Percentiles rank a stretch among this genome's conserved stretches.
Evolutionary conservation across 2,113 vertebrate genomes (phyloP).

Genomic region (Xyliphius kryptos): DNA sequence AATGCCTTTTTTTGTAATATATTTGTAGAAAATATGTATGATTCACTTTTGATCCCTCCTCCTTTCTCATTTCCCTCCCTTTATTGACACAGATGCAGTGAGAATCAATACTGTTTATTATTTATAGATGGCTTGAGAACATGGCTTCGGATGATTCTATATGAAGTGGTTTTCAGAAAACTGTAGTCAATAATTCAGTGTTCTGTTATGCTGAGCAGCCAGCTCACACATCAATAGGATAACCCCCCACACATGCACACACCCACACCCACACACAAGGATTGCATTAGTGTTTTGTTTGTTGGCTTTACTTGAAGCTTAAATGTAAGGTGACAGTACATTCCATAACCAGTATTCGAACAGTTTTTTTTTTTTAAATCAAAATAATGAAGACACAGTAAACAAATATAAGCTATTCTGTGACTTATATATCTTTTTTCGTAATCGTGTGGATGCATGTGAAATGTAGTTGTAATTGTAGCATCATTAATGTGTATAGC

Average conservation of each 20-base stretch:
- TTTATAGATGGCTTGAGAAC: constrained; percentile 45
- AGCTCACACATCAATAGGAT: constrained; percentile 24
- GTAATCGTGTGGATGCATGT: no score
- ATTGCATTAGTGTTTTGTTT: constrained; percentile 15
- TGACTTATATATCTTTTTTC: no score
- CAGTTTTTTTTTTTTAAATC: no score
- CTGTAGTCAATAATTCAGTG: constrained; percentile 47
- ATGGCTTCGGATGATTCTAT: constrained; percentile 42
- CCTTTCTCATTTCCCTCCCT: constrained; percentile 6
- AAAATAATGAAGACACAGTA: no score
- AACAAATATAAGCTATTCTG: no score
- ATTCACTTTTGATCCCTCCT: neutral
- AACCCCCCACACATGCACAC: constrained; percentile 8
- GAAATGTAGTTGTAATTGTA: no score
- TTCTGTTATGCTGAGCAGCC: constrained; percentile 39
- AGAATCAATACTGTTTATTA: constrained; percentile 45
- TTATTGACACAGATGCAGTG: constrained; percentile 30
- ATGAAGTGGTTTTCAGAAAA: constrained; percentile 46
- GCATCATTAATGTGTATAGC: neutral
- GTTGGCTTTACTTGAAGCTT: neutral
- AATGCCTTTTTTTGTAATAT: no score
- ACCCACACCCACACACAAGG: constrained; percentile 15
- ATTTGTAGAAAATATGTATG: no score
- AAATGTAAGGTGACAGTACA: no score
- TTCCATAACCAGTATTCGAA: no score